Evolutionary conservation across 2,797 vertebrate genomes (phyloP).

Genomic region (Streptopelia turtur): DNA sequence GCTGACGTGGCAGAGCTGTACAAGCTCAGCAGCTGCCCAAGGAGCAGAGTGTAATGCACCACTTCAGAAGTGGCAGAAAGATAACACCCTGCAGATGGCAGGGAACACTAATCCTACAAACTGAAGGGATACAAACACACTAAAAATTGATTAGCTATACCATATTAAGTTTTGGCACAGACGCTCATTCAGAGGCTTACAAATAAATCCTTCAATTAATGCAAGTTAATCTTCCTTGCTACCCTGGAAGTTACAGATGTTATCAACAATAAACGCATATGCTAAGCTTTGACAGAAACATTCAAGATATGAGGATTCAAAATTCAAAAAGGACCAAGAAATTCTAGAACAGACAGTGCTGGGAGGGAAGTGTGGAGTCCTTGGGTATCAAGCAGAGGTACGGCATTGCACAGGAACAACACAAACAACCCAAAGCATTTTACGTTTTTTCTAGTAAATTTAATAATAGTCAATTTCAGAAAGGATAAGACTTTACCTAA

Average conservation of each 20-base stretch:
- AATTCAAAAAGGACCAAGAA: neutral
- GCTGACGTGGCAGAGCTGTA: neutral
- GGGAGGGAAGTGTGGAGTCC: neutral
- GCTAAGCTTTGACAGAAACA: neutral
- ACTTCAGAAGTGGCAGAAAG: neutral
- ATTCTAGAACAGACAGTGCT: neutral
- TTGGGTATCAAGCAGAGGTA: neutral
- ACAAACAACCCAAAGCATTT: rapidly evolving
- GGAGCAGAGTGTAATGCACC: neutral
- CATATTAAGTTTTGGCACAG: neutral
- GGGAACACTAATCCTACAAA: neutral
- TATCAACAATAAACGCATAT: neutral
- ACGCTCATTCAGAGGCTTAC: neutral
- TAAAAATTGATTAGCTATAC: neutral
- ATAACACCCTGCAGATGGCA: neutral
- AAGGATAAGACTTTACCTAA: neutral
- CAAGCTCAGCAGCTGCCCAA: neutral
- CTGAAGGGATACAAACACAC: neutral
- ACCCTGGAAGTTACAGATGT: neutral
- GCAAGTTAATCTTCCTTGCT: neutral
- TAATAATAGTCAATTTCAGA: neutral
- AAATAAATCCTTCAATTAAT: constrained; percentile 27
- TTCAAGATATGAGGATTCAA: neutral
- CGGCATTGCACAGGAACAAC: neutral
- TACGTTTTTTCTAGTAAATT: neutral